A percentile compares a stretch with the other conserved stretches of the same genome.
phyloP scores from a whole-genome alignment of 2,113 vertebrate genomes.

The Struthidea cinerea region DNA sequence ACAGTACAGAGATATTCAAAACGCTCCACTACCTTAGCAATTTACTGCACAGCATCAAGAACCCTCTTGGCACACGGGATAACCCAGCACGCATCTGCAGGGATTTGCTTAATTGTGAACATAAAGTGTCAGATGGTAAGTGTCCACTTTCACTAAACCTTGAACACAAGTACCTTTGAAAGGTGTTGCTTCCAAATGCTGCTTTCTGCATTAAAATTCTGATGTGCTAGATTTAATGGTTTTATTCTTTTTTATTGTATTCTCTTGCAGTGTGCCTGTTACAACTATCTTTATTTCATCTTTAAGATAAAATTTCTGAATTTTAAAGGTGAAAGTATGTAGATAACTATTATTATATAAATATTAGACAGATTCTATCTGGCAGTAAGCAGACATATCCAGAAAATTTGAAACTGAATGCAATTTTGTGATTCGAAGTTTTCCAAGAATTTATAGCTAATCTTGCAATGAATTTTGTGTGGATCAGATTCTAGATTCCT shows the following conservation, averaged over 20 bases:
- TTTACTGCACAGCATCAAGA: slow-evolving; percentile 89
- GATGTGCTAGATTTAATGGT: neutral
- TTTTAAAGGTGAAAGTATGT: neutral
- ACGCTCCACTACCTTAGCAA: slow-evolving; percentile 89
- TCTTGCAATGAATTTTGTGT: neutral
- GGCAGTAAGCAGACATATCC: neutral
- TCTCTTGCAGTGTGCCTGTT: neutral
- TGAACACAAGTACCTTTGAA: neutral
- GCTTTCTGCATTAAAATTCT: neutral
- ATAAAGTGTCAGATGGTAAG: slow-evolving; percentile 85
- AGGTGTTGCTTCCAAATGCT: neutral
- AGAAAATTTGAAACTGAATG: neutral
- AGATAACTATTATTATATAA: neutral
- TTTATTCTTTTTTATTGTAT: neutral
- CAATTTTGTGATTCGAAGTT: neutral
- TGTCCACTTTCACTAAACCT: neutral
- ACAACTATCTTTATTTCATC: neutral
- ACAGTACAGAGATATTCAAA: slow-evolving; percentile 87
- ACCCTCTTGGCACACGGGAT: slow-evolving; percentile 86
- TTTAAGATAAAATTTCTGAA: neutral
- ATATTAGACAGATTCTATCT: neutral
- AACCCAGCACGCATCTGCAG: slow-evolving; percentile 94
- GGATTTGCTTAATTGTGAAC: slow-evolving; percentile 90
- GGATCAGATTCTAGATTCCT: neutral
- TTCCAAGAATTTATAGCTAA: neutral